phyloP scores from a whole-genome alignment of 2,888 invertebrate species.

The Drosophila lutescens region DNA sequence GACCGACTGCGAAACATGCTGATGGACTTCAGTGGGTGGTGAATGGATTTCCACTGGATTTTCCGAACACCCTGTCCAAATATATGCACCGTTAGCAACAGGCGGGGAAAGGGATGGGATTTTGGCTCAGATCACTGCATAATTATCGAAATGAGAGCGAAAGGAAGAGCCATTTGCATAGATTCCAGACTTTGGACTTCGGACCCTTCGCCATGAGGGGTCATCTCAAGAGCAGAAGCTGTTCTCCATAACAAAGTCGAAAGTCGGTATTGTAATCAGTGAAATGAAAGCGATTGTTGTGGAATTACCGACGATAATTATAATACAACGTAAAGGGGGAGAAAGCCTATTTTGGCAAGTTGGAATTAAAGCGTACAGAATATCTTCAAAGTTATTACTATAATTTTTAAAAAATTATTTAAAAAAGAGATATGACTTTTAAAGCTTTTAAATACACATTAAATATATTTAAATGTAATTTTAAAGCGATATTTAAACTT shows the following conservation, averaged over 20 bases:
- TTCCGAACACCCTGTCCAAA: conserved; percentile 1
- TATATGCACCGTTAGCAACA: conserved; percentile 29
- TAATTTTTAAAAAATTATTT: no score
- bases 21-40: conserved; percentile 33
- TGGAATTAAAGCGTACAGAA: no score
- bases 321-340: background rate
- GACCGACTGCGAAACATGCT: conserved; percentile 52
- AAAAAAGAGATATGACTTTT: no score
- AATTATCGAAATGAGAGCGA: conserved; percentile 52
- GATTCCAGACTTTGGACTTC: conserved; percentile 23
- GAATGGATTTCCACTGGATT: conserved; percentile 9
- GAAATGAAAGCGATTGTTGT: conserved; percentile 21
- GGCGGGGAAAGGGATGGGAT: conserved; percentile 1
- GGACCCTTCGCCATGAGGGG: conserved; percentile 7
- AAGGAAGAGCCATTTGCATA: conserved; percentile 64
- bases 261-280: conserved; percentile 3
- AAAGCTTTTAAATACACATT: no score
- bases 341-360: no score
- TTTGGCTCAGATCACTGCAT: conserved; percentile 30
- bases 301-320: conserved; percentile 1
- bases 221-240: conserved; percentile 15
- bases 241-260: conserved; percentile 20
- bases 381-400: no score
- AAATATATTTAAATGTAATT: no score
- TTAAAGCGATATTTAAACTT: no score